Evolutionary conservation across 2,113 vertebrate genomes (phyloP), one percentile per base, ranked within the genome.

Genomic region (Sebastes schlegelii): DNA sequence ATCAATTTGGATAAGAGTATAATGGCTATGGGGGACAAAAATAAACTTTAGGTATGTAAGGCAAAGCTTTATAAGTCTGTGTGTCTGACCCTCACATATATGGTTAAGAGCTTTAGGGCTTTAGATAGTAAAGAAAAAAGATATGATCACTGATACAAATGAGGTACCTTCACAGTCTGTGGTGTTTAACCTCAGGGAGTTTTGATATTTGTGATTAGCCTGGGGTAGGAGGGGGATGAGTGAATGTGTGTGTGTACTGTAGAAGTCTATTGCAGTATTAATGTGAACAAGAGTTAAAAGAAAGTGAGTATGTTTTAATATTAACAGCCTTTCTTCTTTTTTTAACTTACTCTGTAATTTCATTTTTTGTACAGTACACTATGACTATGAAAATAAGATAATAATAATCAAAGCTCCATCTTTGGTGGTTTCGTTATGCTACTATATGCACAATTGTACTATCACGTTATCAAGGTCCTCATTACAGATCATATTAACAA

Each of bases 1-100:
- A 84, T 72, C 80, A 74, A 86, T 84, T 67, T 79, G 5, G 49
- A 74, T 66, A 76, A 55, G 14, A 8, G 26, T 68, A 46, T 68
- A n/a, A 82, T 49, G 23, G 34, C 19, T 61, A 8, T 57, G 60
- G 42, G 1, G 14, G 4, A 21, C 26, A 26, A 49, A 21, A 43
- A 55, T 40, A 45, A 34, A 63, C 46, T 34, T 7, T 71, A 54
- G 43, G n/a, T 26, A 12, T 65, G 1, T 6, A 4, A 48, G 21
- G 60, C 16, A 42, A 60, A 11, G 49, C 43, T 21, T 64, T 11
- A 17, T 23, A 43, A 5, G 42, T 66, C 40, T n/a, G 34, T 19
- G 17, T 6, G 43, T 43, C 62, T 49, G 6, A 11, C 4, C 17
- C 11, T 12, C 3, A 13, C 23, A 46, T 8, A 10, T 40, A 19